Percentiles rank a stretch among this genome's conserved stretches.
phyloP scores from a whole-genome alignment of 2,113 vertebrate genomes.

The Aegotheles bennettii region DNA sequence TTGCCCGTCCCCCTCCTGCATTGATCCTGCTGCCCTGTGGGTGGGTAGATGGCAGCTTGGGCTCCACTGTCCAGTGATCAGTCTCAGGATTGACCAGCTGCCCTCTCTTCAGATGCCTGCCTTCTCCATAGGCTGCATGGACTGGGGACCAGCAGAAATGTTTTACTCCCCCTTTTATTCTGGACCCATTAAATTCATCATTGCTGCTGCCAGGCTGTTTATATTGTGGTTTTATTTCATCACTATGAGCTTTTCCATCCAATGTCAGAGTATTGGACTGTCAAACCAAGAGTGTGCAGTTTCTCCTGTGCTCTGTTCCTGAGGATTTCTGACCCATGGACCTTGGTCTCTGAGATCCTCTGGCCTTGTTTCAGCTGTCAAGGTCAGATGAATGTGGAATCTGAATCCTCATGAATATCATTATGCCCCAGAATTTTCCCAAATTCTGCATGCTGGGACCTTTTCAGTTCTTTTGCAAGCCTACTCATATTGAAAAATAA shows the following conservation, averaged over 20 bases:
- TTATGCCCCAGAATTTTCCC: conserved; percentile 38
- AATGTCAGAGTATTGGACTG: neutral
- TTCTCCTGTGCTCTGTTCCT: neutral
- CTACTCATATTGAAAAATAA: conserved; percentile 56
- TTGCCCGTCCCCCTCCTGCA: neutral
- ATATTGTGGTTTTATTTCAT: neutral
- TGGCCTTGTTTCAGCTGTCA: neutral
- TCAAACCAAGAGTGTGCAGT: neutral
- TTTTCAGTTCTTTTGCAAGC: conserved; percentile 34
- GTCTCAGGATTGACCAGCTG: neutral
- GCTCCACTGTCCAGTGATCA: accelerated
- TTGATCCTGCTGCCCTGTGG: neutral
- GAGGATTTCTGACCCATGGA: neutral
- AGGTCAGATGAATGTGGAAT: conserved; percentile 37
- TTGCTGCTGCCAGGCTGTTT: neutral
- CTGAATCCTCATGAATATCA: conserved; percentile 52
- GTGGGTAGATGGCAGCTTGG: neutral
- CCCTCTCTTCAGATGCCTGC: neutral
- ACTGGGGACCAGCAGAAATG: neutral
- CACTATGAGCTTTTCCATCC: neutral
- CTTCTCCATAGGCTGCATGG: neutral
- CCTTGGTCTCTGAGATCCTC: neutral
- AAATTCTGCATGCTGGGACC: conserved; percentile 36
- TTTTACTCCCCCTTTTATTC: neutral
- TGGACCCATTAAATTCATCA: neutral